Evolutionary conservation across 2,888 invertebrate species (phyloP).

Genomic region (Escarpia spicata): DNA sequence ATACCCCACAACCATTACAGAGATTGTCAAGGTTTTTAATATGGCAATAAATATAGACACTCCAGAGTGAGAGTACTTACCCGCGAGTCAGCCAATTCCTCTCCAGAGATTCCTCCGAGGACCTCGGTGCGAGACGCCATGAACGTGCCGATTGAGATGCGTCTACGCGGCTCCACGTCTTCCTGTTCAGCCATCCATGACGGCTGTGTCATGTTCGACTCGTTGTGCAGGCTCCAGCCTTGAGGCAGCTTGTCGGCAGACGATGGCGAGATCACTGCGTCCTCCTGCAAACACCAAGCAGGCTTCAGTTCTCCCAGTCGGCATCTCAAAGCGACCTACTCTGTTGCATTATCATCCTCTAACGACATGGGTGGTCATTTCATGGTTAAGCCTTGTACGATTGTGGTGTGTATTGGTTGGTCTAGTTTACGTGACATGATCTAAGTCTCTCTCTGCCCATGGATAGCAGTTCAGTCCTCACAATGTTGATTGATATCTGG

Average conservation of each 20-base stretch:
- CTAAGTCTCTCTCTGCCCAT: neutral
- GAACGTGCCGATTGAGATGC: slow-evolving; percentile 55
- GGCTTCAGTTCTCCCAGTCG: no score
- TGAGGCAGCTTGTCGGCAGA: neutral
- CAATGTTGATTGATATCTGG: neutral
- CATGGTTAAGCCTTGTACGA: no score
- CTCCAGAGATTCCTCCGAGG: slow-evolving; percentile 41
- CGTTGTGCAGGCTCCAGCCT: slow-evolving; percentile 29
- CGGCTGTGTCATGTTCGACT: slow-evolving; percentile 39
- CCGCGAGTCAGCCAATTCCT: neutral
- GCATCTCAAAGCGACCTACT: no score
- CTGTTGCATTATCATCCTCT: no score
- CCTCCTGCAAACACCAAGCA: neutral
- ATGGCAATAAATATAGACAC: neutral
- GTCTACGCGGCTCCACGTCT: slow-evolving; percentile 40
- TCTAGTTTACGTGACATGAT: neutral
- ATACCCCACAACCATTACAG: no score
- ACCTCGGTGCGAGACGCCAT: slow-evolving; percentile 52
- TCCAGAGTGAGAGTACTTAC: neutral
- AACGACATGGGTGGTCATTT: no score
- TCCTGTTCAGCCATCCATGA: slow-evolving; percentile 39
- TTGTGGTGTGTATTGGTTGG: neutral
- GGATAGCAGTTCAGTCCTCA: neutral
- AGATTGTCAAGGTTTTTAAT: no score
- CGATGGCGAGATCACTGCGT: neutral